Evolutionary conservation across 2,113 vertebrate species (phyloP), one percentile per base, ranked within the genome.

Genomic region (Agapornis roseicollis): DNA sequence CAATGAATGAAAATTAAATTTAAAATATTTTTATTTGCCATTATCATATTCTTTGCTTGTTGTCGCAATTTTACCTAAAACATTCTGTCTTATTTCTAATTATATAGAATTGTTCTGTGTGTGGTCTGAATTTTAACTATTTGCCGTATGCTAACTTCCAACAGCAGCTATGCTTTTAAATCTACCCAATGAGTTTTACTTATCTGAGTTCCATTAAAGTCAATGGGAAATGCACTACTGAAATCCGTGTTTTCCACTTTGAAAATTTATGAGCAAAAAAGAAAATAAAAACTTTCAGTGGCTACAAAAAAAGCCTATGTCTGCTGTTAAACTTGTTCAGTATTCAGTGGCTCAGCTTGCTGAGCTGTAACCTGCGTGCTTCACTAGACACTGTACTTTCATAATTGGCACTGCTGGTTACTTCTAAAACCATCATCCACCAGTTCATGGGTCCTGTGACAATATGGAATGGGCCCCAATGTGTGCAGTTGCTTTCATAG

Each of bases 391-490:
- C 16, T 42, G 18, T 14, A 47, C 11, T 64, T 91, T 87, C 56
- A 56, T 96, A 96, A 95, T 60, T 82, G 88, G 17, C 53, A 23
- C 24, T 39, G 14, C 19, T 94, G 46, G 27, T 81, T 95, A 81
- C 52, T 50, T 88, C 60, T 69, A 83, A 84, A 96, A 84, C 3
- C 24, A 84, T 79, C 76, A 85, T 29, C 37, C 68, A 52, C 84
- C 81, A 92, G 6, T 92, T 92, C 18, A 7, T 42, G 44, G 11
- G n/a, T 93, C 91, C 86, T 22, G 3, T 33, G 31, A 23, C 88
- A 93, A 46, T 28, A 91, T 17, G 37, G 28, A 94, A 69, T 31
- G 15, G 47, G 19, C 17, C 47, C 90, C 31, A 27, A 47, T 66
- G 8, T 50, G 10, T 31, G 52, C 3, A 65, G 23, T 10, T 93